Evolutionary conservation across 1,140 invertebrate genomes (phyloP), one percentile per base, ranked within the genome.

Genomic region (Macrostomum lignano): DNA sequence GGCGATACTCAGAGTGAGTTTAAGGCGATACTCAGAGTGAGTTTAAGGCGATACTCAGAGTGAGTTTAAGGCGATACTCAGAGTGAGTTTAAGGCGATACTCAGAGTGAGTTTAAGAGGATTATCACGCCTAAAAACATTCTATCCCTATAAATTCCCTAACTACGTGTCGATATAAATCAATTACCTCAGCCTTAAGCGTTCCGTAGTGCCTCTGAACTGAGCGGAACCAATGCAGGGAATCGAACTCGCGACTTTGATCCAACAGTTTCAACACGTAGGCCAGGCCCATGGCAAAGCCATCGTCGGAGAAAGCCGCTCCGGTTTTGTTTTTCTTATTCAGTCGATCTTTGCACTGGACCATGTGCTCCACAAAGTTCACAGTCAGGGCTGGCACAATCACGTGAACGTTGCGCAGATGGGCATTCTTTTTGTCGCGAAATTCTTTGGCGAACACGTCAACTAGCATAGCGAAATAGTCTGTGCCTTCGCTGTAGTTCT

Each of bases 211-310:
- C 19, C 19, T 17, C 15, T 28, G 55, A 1, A 93, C 72, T 3
- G 81, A 77, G 36, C 78, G 66, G 49, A 88, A 91, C 88, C 88
- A 98, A 51, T 84, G 76, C 1, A 98, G 60, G 3, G 76, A 71
- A 58, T 93, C 78, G 52, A 94, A 75, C 42, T 79, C 74, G 26
- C 65, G 58, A 43, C 65, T 64, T 47, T 69, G 65, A 39, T 67
- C 60, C 3, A 73, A 45, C 19, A 72, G 48, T 43, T 66, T 65
- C 7, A 73, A 51, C 22, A 71, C 58, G 44, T 69, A 73, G 1
- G 71, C 69, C n/a, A 73, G 45, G 24, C 84, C 86, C 67, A 98
- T 78, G 17, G 81, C 74, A 63, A 98, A 94, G 21, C 88, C 88
- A 60, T 96, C 88, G 58, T 96, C 84, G 4, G 78, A 84, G 54